Evolutionary conservation across 2,797 vertebrate genomes (phyloP), one percentile per base, ranked within the genome.

Genomic region (Botia almorhae): DNA sequence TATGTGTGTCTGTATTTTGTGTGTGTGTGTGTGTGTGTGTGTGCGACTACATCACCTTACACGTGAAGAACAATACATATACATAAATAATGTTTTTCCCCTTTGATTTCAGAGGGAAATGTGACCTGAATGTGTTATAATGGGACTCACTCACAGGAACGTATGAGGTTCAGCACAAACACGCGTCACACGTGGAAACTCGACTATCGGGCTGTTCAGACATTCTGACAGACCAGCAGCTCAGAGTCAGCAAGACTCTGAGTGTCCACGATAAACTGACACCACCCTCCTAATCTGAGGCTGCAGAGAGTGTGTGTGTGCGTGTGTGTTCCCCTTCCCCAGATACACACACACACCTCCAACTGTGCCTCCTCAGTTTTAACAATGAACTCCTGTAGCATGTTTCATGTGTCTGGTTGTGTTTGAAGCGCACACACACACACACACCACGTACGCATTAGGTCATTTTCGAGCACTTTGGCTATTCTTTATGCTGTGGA

Each of bases 201-300:
- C 8, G 21, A 43, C 89, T 91, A 91, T 91, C 90, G 87, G 83
- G 33, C 33, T 33, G 33, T 33, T 33, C 33, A 33, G 33, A 33
- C 56, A 21, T 78, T 69, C 74, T 17, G 87, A 17, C 1, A 85
- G 87, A 55, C 87, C 82, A 78, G 6, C 69, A 80, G 88, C 80
- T 80, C 84, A 83, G 80, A 68, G 64, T 67, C 78, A 69, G 69
- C 48, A 85, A 76, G 72, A 82, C 78, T 86, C 90, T 90, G 87
- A 69, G 76, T 21, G 1, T 0, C 70, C 7, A 82, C 85, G 92
- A 93, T 93, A 91, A 92, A 91, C 86, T 81, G 84, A 85, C 90
- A 90, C 89, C 89, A 85, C 85, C 67, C 77, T 29, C n/a, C 56
- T 80, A 81, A 69, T 85, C 78, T 60, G 23, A 67, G n/a, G 1